phyloP scores from a whole-genome alignment of 1,140 invertebrate species.

The Mamestra configurata region DNA sequence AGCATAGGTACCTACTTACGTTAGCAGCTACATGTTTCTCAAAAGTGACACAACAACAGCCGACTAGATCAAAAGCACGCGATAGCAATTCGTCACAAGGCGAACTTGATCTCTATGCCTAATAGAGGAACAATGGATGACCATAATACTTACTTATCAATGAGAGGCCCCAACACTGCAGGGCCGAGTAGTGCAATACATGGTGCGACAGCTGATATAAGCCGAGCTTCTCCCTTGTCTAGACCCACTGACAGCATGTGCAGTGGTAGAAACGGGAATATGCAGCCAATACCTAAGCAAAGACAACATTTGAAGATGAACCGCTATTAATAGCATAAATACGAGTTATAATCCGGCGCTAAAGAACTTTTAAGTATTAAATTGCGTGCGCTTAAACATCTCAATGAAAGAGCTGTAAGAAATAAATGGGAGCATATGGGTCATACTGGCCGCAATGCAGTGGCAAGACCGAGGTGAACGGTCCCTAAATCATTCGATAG shows the following conservation, averaged over 20 bases:
- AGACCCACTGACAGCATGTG: slow-evolving; percentile 92
- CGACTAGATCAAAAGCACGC: neutral
- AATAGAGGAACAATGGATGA: slow-evolving; percentile 20
- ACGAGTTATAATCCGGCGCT: neutral
- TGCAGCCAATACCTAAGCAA: slow-evolving; percentile 91
- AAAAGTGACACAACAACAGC: neutral
- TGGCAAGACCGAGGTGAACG: slow-evolving; percentile 74
- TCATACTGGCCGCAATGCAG: slow-evolving; percentile 51
- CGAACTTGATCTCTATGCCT: neutral
- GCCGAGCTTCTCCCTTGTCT: slow-evolving; percentile 90
- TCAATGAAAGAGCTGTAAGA: slow-evolving; percentile 46
- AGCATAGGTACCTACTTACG: too few species aligned
- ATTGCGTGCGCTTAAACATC: slow-evolving; percentile 52
- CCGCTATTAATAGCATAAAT: neutral
- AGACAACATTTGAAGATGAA: neutral
- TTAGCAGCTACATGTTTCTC: too few species aligned
- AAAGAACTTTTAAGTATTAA: slow-evolving; percentile 36
- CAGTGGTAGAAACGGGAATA: slow-evolving; percentile 92
- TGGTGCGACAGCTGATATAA: slow-evolving; percentile 92
- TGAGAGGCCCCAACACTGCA: slow-evolving; percentile 90
- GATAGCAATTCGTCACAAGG: neutral
- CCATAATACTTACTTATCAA: slow-evolving; percentile 88
- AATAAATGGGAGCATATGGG: slow-evolving; percentile 43
- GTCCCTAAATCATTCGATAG: slow-evolving; percentile 77
- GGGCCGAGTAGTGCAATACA: slow-evolving; percentile 92